Base-by-base conservation (phyloP, 2,888 invertebrate species). In the Apodemia arnacis region DNA sequence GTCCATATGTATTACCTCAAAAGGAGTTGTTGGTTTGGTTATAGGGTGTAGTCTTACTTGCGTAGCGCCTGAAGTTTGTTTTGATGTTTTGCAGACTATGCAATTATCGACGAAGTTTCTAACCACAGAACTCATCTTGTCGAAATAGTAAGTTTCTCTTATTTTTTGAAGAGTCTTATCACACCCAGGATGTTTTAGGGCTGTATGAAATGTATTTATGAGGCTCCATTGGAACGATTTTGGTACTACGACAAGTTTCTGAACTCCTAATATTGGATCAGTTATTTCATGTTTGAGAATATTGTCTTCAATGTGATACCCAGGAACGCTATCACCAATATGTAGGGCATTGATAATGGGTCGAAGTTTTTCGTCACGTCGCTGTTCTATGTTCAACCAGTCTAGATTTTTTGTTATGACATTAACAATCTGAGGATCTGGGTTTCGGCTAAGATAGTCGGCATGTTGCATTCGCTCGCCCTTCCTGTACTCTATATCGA, bases 371-470 rank as follows among this genome's bases (percentile, higher is more conserved):
- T 15, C 44, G 44, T 15, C 44, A 44, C 15, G 15, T 41, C 15
- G 44, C 15, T 44, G 44, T 44, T 44, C 44, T 44, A 44, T 15
- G 44, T 44, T 94, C 0, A 93, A 1, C 94, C 94, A 94, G 0
- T 94, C 90, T 1, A 84, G 4, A 27, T 93, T 75, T 7, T 24
- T 88, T 0, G 89, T 89, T 75, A 91, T 81, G 0, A 92, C 7
- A 21, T 93, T 93, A 11, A 94, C 88, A 10, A 72, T 34, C 1
- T 84, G 3, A 0, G 24, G 13, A 2, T 4, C 41, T 0, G 91
- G 93, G 41, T 94, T 94, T 69, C 94, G 75, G 10, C 94, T 94
- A 1, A 95, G 80, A 18, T 80, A 94, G 27, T 95, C 94, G 0
- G 91, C 95, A 34, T 94, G 94, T 15, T 91, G 90, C 10, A 90